Percentiles rank a stretch among this genome's conserved stretches.
Evolutionary conservation across 2,113 vertebrate species (phyloP).

Genomic region (Sinocyclocheilus anophthalmus): DNA sequence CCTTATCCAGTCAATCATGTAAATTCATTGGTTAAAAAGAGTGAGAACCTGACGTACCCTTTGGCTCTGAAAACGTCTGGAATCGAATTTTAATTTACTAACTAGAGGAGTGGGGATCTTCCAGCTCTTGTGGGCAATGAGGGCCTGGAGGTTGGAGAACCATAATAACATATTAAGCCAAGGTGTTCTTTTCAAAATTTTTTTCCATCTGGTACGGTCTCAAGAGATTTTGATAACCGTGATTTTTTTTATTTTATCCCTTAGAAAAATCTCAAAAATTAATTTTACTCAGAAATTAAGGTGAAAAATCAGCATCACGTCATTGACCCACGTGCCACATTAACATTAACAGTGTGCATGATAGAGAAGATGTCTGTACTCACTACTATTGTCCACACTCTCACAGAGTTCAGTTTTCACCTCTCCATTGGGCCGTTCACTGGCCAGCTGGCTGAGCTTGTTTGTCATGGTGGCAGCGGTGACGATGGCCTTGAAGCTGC

Average conservation of each 20-base stretch:
- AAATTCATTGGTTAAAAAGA: neutral
- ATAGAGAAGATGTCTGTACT: constrained; percentile 68
- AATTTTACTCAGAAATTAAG: neutral
- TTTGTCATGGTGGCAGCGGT: constrained; percentile 96
- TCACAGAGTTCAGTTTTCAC: constrained; percentile 96
- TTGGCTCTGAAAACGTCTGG: neutral
- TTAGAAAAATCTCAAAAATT: neutral
- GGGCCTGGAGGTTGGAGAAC: neutral
- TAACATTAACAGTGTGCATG: neutral
- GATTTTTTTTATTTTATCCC: neutral
- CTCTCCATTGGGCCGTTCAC: constrained; percentile 93
- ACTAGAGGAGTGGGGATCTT: neutral
- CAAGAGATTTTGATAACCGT: neutral
- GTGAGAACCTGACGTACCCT: too few species aligned
- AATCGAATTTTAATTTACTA: neutral
- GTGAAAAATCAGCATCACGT: neutral
- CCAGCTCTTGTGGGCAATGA: neutral
- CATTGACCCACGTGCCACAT: neutral
- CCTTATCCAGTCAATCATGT: neutral
- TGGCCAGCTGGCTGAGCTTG: constrained; percentile 93
- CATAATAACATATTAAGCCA: neutral
- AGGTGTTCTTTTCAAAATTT: neutral
- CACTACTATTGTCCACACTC: constrained; percentile 92
- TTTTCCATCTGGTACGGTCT: neutral
- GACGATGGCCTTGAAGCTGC: constrained; percentile 97